These are phyloP conservation scores for Emydoidea blandingii DNA, from an alignment of 2,797 vertebrate species.

Conservation along the genomic window DNA sequence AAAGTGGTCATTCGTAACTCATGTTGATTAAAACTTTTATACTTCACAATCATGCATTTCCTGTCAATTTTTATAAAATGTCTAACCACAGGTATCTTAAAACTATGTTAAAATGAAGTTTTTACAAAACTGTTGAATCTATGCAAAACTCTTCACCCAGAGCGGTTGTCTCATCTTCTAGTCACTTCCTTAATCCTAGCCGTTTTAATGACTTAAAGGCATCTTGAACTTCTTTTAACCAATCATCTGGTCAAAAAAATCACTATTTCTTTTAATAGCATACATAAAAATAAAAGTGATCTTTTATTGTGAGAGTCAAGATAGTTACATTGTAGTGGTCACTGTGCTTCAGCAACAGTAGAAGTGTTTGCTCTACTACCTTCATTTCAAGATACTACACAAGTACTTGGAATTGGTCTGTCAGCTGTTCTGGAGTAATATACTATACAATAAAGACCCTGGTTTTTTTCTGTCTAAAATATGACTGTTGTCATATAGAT, in stretches of 20 bases:
- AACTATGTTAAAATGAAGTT: not conserved
- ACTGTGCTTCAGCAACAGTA: not conserved
- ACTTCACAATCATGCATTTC: not conserved
- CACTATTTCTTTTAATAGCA: not conserved
- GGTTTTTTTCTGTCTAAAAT: not conserved
- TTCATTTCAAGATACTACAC: not conserved
- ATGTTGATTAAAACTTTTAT: not conserved
- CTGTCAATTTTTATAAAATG: not conserved
- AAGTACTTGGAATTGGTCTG: too few species aligned
- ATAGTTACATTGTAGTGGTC: not conserved
- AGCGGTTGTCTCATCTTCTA: not conserved
- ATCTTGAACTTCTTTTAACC: not conserved
- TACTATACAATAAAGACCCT: not conserved
- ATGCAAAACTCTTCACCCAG: not conserved
- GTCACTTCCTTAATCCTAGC: not conserved
- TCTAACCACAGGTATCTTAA: not conserved
- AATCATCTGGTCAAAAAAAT: not conserved
- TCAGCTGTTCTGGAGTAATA: conserved; percentile 8
- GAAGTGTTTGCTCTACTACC: not conserved
- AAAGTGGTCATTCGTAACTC: not conserved
- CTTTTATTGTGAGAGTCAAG: not conserved
- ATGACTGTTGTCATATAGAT: not conserved
- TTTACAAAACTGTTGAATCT: not conserved
- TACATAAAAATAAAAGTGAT: not conserved
- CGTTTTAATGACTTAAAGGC: not conserved